Conservation (phyloP, 2,113 vertebrate species). For the Vicugna pacos region DNA sequence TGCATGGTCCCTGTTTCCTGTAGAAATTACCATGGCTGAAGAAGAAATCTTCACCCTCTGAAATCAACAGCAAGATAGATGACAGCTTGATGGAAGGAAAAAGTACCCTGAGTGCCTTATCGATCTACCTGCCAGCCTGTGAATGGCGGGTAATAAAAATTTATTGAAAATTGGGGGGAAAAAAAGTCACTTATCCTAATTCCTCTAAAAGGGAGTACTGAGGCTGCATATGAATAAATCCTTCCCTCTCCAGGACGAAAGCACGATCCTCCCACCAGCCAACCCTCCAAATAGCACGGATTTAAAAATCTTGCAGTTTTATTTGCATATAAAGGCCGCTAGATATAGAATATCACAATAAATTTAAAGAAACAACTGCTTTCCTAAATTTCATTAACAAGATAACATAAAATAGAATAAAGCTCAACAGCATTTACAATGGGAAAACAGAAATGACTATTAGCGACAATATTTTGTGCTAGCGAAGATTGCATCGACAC, state of each 20-base stretch:
- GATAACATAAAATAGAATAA: conserved; percentile 94
- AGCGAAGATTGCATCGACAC: conserved; percentile 99
- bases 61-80: conserved; percentile 53
- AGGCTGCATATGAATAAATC: neutral
- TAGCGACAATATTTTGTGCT: conserved; percentile 97
- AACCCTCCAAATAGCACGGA: conserved; percentile 64
- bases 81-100: conserved; percentile 57
- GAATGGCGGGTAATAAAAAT: conserved; percentile 61
- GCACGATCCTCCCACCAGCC: neutral
- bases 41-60: conserved; percentile 38
- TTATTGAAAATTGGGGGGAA: conserved; percentile 70
- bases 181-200: conserved; percentile 68
- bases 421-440: conserved; percentile 95
- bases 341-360: conserved; percentile 99
- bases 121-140: neutral
- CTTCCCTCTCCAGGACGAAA: neutral
- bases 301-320: conserved; percentile 99
- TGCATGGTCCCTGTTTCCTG: neutral
- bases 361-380: conserved; percentile 95
- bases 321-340: conserved; percentile 99
- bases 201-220: neutral
- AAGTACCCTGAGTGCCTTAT: conserved; percentile 57
- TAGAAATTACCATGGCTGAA: neutral
- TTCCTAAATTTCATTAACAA: conserved; percentile 95
- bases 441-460: conserved; percentile 95